phyloP scores from a whole-genome alignment of 2,888 invertebrate genomes.

The Drosophila aldrichi region DNA sequence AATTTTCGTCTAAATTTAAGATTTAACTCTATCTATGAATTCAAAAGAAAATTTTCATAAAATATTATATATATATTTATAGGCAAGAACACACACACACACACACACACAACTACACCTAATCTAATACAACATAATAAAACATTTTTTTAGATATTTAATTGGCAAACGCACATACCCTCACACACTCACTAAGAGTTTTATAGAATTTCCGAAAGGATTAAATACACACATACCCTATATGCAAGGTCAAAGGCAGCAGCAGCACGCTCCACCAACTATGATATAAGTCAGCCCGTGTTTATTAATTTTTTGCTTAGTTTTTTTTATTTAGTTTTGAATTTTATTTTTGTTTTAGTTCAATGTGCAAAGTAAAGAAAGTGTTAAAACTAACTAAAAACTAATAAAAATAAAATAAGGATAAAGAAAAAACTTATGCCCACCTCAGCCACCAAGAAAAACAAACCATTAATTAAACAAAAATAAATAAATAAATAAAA shows the following conservation, averaged over 20 bases:
- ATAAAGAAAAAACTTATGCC: constrained; percentile 64
- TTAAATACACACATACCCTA: constrained; percentile 14
- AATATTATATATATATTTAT: constrained; percentile 42
- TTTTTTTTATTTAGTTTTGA: constrained; percentile 50
- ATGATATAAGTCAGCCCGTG: constrained; percentile 73
- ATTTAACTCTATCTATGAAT: constrained; percentile 48
- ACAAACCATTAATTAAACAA: constrained; percentile 20
- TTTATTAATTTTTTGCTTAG: constrained; percentile 52
- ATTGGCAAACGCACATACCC: constrained; percentile 52
- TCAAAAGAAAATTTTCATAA: constrained; percentile 8
- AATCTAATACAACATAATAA: constrained; percentile 33
- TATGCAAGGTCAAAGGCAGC: constrained; percentile 54
- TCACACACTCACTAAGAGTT: constrained; percentile 10
- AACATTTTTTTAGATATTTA: constrained; percentile 63
- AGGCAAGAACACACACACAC: constrained; percentile 33
- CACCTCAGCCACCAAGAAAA: constrained; percentile 81
- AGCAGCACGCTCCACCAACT: constrained; percentile 68
- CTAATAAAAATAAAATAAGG: constrained; percentile 5
- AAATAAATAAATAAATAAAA: constrained; percentile 27
- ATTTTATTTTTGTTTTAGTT: constrained; percentile 76
- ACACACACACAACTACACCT: constrained; percentile 23
- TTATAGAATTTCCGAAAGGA: constrained; percentile 7
- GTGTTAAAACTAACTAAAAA: constrained; percentile 50
- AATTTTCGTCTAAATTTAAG: constrained; percentile 80
- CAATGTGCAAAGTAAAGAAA: constrained; percentile 69